Base-by-base conservation (phyloP, 2,797 vertebrate species). In the Scarus forsteni region DNA sequence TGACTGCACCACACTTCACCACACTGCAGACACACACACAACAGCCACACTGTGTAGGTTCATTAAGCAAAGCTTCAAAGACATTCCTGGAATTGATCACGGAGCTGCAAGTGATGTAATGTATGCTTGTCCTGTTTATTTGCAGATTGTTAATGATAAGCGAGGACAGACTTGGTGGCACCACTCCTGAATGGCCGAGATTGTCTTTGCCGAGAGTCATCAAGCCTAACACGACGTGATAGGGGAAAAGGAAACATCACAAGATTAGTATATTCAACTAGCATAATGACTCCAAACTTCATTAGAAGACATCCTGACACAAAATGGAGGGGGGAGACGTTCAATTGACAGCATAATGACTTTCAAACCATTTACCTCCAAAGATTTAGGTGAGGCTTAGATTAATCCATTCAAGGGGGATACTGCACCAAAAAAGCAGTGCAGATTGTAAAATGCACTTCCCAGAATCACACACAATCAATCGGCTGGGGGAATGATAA, bases 61-160 rank as follows among this genome's bases (percentile, higher is more conserved):
- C 89, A 92, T 92, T 90, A 91, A 89, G 90, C 83, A 90, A 82
- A 81, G 81, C 89, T 92, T 92, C 90, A 92, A 92, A 92, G 89
- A 85, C 92, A 93, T 92, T 92, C 92, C 89, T 90, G 85, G 88
- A 92, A 92, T 92, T 88, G 91, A 93, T 92, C 91, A 92, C 9
- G 77, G 90, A 90, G 88, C 86, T 89, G 91, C 83, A 83, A 92
- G 88, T 93, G 92, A 92, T 91, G 91, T 92, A 91, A 93, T 91
- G 91, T 91, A 89, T 91, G 91, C 91, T 39, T 89, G 90, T 90
- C 88, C 87, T 93, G 92, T 92, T 92, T 93, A 93, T 93, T 93
- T 93, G 92, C 91, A 93, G 92, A 93, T 93, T 91, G 91, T 91
- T 91, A 92, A 91, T 92, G 92, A 93, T 93, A 92, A 93, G 91